Conservation (phyloP, 2,888 invertebrate genomes). For the Aelia acuminata region DNA sequence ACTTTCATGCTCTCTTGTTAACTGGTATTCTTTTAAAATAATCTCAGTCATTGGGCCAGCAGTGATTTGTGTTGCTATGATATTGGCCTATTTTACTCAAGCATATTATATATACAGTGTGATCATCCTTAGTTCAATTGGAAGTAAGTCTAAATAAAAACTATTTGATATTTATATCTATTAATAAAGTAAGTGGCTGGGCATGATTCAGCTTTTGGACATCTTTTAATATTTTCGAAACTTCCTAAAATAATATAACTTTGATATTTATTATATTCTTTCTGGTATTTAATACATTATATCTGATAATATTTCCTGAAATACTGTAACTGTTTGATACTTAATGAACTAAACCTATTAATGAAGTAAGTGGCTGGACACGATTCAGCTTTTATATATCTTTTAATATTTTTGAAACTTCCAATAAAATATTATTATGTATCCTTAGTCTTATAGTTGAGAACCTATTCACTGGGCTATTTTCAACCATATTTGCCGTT, state of each 20-base stretch:
- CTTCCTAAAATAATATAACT: background rate
- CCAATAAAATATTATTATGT: too few relatives aligned
- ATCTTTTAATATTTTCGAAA: background rate
- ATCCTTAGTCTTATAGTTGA: too few relatives aligned
- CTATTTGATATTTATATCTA: background rate
- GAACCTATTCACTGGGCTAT: too few relatives aligned
- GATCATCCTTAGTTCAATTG: background rate
- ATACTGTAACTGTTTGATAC: too few relatives aligned
- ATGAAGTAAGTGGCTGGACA: too few relatives aligned
- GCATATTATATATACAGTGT: background rate
- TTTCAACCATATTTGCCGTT: too few relatives aligned
- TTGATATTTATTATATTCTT: too few relatives aligned
- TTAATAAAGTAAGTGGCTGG: background rate
- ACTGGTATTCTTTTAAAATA: slow-evolving; percentile 38
- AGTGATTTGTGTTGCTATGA: background rate
- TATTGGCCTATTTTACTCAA: background rate
- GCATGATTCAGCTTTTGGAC: background rate
- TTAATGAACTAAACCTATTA: too few relatives aligned
- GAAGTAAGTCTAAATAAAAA: background rate
- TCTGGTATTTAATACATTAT: too few relatives aligned
- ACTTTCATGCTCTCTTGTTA: background rate
- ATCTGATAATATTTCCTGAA: too few relatives aligned
- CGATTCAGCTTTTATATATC: too few relatives aligned
- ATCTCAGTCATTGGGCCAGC: background rate
- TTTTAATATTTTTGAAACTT: too few relatives aligned